phyloP scores from a whole-genome alignment of 2,888 invertebrate species.

The Dicycla oo region DNA sequence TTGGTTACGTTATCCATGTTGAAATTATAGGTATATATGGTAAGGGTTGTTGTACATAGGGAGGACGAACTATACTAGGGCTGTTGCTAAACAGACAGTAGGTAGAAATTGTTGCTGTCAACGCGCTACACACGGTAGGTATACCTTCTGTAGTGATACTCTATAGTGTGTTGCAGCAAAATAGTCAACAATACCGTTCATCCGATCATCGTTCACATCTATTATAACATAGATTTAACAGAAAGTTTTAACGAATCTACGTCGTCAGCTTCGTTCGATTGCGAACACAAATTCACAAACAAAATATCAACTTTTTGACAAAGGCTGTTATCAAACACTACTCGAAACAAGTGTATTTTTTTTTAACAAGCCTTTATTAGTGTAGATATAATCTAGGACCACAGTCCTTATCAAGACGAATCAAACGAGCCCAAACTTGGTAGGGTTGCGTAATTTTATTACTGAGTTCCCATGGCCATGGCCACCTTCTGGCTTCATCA shows the following conservation, averaged over 20 bases:
- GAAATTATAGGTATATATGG: not conserved
- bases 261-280: not conserved
- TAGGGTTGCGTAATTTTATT: too few species aligned
- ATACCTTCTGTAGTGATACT: not conserved
- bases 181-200: not conserved
- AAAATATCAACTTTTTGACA: too few species aligned
- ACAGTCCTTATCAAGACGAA: too few species aligned
- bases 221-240: not conserved
- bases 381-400: too few species aligned
- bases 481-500: too few species aligned
- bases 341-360: too few species aligned
- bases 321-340: too few species aligned
- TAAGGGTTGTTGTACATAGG: not conserved
- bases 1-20: not conserved
- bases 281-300: not conserved
- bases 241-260: not conserved
- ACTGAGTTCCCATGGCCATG: too few species aligned
- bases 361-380: too few species aligned
- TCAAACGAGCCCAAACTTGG: too few species aligned
- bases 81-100: not conserved
- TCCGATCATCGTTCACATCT: too few species aligned
- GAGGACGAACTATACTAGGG: not conserved
- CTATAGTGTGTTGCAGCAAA: not conserved
- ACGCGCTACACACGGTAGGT: not conserved
- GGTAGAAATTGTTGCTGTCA: not conserved